Evolutionary conservation across 1,140 invertebrate genomes (phyloP).

Genomic region (Drosophila chauvacae): DNA sequence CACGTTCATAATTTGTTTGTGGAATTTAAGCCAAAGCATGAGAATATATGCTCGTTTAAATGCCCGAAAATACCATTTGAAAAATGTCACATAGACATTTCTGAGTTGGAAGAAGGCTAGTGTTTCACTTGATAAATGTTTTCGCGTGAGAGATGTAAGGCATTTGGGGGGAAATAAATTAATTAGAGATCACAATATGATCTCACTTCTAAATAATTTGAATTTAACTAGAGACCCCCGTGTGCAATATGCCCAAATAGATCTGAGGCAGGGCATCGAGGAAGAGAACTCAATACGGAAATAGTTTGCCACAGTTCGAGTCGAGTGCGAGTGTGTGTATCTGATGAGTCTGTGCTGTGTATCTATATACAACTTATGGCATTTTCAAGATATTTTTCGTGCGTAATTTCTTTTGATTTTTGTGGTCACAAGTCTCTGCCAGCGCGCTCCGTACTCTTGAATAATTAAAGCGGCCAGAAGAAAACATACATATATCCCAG

Average conservation of each 20-base stretch:
- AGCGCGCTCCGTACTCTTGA: slow-evolving; percentile 65
- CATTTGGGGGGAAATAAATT: slow-evolving; percentile 3
- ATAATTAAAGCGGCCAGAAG: slow-evolving; percentile 48
- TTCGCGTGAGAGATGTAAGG: not conserved
- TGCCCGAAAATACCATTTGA: slow-evolving; percentile 31
- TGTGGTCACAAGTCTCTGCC: slow-evolving; percentile 40
- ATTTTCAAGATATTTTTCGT: slow-evolving; percentile 82
- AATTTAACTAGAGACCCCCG: not conserved
- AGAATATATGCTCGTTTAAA: slow-evolving; percentile 37
- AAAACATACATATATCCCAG: slow-evolving; percentile 2
- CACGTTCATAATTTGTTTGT: slow-evolving; percentile 49
- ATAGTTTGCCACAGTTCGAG: slow-evolving; percentile 55
- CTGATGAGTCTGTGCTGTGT: slow-evolving; percentile 36
- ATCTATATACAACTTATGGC: slow-evolving; percentile 69
- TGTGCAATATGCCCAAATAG: slow-evolving; percentile 64
- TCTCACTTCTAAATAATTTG: not conserved
- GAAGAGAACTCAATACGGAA: slow-evolving; percentile 65
- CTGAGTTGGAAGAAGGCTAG: slow-evolving; percentile 15
- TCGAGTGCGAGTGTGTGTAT: slow-evolving; percentile 22
- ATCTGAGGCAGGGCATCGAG: slow-evolving; percentile 61
- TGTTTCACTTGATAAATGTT: slow-evolving; percentile 38
- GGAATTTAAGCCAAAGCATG: slow-evolving; percentile 32
- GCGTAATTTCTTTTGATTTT: slow-evolving; percentile 75
- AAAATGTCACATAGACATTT: slow-evolving; percentile 35
- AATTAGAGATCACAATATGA: not conserved